These are phyloP conservation scores for Amphiprion ocellaris DNA, from an alignment of 2,113 vertebrate genomes.

Conservation along the genomic window DNA sequence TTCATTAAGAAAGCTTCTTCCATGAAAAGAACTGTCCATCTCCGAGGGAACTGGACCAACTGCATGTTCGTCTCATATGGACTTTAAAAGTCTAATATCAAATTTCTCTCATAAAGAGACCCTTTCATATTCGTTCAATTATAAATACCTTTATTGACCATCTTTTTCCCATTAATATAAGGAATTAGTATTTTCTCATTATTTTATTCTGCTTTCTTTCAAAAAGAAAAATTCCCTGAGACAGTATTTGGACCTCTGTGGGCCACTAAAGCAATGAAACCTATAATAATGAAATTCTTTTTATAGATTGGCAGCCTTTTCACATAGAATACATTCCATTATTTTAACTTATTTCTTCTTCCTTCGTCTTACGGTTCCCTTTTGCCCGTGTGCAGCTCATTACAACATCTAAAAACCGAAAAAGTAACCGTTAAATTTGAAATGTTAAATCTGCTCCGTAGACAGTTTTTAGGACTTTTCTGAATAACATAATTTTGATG, in stretches of 20 bases:
- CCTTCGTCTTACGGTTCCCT: background rate
- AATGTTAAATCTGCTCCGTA: background rate
- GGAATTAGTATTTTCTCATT: background rate
- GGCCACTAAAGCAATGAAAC: background rate
- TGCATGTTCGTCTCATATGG: background rate
- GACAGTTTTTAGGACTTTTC: background rate
- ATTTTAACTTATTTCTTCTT: background rate
- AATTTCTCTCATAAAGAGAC: background rate
- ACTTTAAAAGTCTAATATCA: slow-evolving; percentile 3
- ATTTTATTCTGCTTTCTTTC: background rate
- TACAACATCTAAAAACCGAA: background rate
- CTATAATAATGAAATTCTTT: background rate
- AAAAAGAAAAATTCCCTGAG: background rate
- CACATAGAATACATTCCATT: background rate
- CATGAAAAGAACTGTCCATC: slow-evolving; percentile 55
- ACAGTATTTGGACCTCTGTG: background rate
- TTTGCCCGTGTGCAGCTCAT: background rate
- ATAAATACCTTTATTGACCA: background rate
- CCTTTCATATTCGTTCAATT: no score
- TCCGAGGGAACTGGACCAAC: slow-evolving; percentile 31
- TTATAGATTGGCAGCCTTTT: background rate
- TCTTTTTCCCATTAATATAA: background rate
- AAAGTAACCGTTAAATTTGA: background rate
- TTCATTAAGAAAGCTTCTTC: slow-evolving; percentile 71
- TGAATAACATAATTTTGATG: background rate